Base-by-base conservation (phyloP, 2,113 vertebrate species). In the Polypterus bichir region DNA sequence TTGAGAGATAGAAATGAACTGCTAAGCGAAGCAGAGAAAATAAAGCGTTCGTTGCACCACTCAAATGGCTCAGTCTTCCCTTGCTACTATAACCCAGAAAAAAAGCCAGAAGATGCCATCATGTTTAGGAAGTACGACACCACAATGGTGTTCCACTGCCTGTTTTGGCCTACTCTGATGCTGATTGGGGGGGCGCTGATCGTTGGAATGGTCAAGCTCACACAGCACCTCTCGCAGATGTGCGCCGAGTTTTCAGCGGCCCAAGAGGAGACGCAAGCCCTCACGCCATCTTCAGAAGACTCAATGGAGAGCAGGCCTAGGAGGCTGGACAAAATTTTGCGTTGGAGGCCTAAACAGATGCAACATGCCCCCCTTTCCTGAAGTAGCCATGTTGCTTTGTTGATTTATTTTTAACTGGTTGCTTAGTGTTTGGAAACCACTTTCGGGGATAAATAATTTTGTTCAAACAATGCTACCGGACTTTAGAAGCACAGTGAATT, bases 131-230 rank as follows among this genome's bases (percentile, higher is more conserved):
- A 77, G 69, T 77, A 81, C 55, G 78, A 76, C 44, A 44, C 70
- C 49, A 62, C 44, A 47, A 67, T 64, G 44, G 64, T 76, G 48
- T 71, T 89, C 69, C 70, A 78, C 7, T 84, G 81, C 5, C 62
- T 90, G 64, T 69, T 85, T 52, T 91, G 90, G 88, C 85, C 89
- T 9, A 73, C 75, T 2, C 63, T 91, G 68, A 85, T 88, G 73
- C 72, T 92, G 65, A 61, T 69, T 0, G 86, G 83, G 0, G 88
- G 91, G 0, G 78, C 64, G n/a, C 69, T 87, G 72, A 78, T 90
- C 65, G 78, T 87, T 60, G 84, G 78, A 4, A 75, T 91, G 57
- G 87, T 91, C 47, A 88, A 83, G 68, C 61, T 88, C 64, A 90
- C 80, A 1, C 88, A 91, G 73, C 67, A 70, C 62, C 70, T 90